Evolutionary conservation across 2,797 vertebrate species (phyloP).

Genomic region (Halcyon badia): DNA sequence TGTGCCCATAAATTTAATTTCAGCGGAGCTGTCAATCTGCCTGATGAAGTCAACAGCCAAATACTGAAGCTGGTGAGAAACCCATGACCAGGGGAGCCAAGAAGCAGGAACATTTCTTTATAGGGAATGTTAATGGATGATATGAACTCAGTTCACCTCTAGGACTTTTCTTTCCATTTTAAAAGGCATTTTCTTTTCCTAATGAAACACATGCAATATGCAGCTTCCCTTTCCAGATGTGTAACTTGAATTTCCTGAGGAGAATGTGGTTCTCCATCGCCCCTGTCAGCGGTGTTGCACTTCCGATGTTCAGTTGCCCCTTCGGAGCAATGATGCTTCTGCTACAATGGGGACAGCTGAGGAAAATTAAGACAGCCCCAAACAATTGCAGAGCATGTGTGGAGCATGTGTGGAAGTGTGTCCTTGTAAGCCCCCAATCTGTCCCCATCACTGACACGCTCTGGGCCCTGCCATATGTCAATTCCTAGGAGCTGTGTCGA

Average conservation of each 20-base stretch:
- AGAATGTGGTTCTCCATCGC: rapidly evolving
- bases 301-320: neutral
- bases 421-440: neutral
- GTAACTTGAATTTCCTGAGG: neutral
- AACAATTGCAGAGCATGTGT: conserved; percentile 18
- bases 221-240: neutral
- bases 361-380: neutral
- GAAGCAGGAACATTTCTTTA: neutral
- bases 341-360: conserved; percentile 14
- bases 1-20: neutral
- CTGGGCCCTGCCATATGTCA: neutral
- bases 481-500: neutral
- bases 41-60: neutral
- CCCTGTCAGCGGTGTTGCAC: neutral
- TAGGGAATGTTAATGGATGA: neutral
- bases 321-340: neutral
- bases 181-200: neutral
- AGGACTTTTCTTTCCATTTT: neutral
- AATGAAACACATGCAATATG: neutral
- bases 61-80: neutral
- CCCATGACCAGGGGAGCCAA: neutral
- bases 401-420: conserved; percentile 13
- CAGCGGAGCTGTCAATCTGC: neutral
- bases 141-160: neutral
- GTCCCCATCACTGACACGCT: rapidly evolving